phyloP scores from a whole-genome alignment of 1,140 invertebrate genomes.

The Ladona fulva region DNA sequence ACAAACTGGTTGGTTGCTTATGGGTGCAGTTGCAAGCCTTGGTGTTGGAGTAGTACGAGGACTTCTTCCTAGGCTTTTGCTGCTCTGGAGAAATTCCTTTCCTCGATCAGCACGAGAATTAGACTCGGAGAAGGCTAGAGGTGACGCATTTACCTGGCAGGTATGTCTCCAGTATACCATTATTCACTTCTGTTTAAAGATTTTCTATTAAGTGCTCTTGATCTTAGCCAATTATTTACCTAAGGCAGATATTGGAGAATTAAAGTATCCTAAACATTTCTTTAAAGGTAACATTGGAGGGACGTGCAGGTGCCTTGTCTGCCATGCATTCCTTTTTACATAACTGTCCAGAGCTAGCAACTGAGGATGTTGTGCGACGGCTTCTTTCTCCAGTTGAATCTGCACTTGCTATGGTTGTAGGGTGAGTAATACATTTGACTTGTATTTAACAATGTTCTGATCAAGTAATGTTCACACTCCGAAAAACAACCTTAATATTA shows the following conservation, averaged over 20 bases:
- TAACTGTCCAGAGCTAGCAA: conserved; percentile 83
- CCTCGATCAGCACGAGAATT: conserved; percentile 91
- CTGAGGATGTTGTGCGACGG: conserved; percentile 81
- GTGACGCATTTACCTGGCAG: conserved; percentile 99
- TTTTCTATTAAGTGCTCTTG: neutral
- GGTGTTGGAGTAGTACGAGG: conserved; percentile 83
- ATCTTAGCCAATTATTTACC: neutral
- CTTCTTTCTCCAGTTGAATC: conserved; percentile 87
- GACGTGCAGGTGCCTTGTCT: conserved; percentile 88
- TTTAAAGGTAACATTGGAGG: conserved; percentile 77
- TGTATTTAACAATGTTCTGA: too few relatives aligned
- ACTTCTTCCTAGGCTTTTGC: conserved; percentile 80
- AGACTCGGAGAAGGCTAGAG: conserved; percentile 92
- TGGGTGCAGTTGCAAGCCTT: conserved; percentile 93
- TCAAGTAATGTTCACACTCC: too few relatives aligned
- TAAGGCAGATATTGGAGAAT: conserved; percentile 12
- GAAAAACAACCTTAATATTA: too few relatives aligned
- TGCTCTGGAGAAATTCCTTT: conserved; percentile 97
- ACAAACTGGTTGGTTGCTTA: conserved; percentile 93
- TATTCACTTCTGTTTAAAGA: neutral
- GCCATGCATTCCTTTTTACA: conserved; percentile 89
- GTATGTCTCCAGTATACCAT: conserved; percentile 24
- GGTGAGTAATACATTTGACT: conserved; percentile 53
- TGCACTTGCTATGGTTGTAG: conserved; percentile 85
- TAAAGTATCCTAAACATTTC: conserved; percentile 13